Conservation (phyloP, 2,888 invertebrate genomes). For the Anagyrus pseudococci region DNA sequence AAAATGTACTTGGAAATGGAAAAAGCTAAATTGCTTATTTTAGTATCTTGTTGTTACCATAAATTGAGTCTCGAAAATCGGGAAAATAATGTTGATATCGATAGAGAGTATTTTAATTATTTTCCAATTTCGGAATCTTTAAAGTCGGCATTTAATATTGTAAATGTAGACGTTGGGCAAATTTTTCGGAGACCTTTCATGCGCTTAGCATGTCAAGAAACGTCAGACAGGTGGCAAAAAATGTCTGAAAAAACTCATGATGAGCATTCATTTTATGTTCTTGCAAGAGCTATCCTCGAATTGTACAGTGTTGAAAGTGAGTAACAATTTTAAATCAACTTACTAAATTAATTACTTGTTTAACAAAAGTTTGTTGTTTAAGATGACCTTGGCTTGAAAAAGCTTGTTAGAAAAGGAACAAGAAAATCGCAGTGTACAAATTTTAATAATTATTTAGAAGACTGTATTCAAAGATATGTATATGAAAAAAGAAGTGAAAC, state of each 20-base stretch:
- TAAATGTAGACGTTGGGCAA: conserved; percentile 52
- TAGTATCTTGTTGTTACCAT: conserved; percentile 85
- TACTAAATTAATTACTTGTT: conserved; percentile 12
- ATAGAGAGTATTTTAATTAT: conserved; percentile 64
- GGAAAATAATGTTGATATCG: conserved; percentile 31
- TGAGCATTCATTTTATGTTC: conserved; percentile 54
- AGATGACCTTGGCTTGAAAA: conserved; percentile 51
- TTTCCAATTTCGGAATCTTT: conserved; percentile 72
- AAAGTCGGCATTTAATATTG: conserved; percentile 55
- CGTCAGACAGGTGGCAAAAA: conserved; percentile 64
- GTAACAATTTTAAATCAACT: conserved; percentile 40
- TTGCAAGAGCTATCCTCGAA: conserved; percentile 69
- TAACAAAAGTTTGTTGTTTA: conserved; percentile 33
- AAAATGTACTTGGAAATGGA: conserved; percentile 70
- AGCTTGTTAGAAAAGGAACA: conserved; percentile 52
- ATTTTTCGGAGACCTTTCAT: conserved; percentile 72
- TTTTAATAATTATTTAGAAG: conserved; percentile 51
- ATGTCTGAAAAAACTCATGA: conserved; percentile 63
- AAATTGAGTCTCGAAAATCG: conserved; percentile 65
- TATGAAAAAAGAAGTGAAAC: conserved; percentile 35
- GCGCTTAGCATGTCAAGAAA: conserved; percentile 76
- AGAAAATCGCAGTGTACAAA: conserved; percentile 53
- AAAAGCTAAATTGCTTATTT: conserved; percentile 66
- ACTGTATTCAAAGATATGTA: conserved; percentile 50
- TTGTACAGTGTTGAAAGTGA: conserved; percentile 68